phyloP scores from a whole-genome alignment of 2,888 invertebrate genomes.

The Drosophila planitibia region DNA sequence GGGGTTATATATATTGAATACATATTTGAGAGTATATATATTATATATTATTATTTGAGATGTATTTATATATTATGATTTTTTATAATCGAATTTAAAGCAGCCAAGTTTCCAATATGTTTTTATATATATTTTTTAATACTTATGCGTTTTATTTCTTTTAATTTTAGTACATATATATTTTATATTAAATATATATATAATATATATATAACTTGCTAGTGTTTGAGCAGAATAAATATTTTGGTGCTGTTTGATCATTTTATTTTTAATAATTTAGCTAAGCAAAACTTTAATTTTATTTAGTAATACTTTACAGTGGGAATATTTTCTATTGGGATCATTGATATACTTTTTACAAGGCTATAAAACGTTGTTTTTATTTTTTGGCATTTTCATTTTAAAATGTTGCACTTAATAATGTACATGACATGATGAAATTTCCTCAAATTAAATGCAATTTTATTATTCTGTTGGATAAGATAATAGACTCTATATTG shows the following conservation, averaged over 20 bases:
- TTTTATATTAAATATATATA: too few relatives aligned
- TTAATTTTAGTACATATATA: too few relatives aligned
- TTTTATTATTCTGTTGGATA: background rate
- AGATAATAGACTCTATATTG: background rate
- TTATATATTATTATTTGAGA: too few relatives aligned
- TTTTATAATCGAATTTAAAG: background rate
- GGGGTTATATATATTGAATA: background rate
- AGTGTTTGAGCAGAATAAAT: background rate
- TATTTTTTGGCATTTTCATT: background rate
- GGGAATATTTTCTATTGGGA: background rate
- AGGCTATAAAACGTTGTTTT: background rate
- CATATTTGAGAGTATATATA: background rate
- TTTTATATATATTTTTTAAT: too few relatives aligned
- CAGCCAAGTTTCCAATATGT: background rate
- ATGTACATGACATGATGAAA: background rate
- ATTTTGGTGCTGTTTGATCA: background rate
- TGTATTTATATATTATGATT: background rate
- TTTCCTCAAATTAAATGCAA: background rate
- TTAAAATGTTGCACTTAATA: background rate
- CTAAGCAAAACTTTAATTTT: too few relatives aligned
- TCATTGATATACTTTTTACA: background rate
- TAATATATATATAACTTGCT: background rate
- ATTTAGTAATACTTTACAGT: background rate
- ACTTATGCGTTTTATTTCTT: background rate
- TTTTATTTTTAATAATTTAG: background rate